These are phyloP conservation scores for Oncorhynchus nerka DNA, from an alignment of 2,113 vertebrate genomes.

Conservation along the genomic window DNA sequence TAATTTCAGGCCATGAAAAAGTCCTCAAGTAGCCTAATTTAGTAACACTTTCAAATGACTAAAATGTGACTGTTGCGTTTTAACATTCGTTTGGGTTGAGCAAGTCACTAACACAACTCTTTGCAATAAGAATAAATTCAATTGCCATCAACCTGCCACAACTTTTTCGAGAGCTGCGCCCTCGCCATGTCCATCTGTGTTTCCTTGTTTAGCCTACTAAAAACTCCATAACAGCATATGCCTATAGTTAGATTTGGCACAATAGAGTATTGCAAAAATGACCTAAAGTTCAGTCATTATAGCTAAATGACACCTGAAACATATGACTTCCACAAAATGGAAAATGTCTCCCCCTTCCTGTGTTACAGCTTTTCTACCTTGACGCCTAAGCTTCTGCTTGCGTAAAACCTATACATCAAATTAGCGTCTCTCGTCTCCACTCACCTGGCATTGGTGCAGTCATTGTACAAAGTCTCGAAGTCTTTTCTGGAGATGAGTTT, in stretches of 20 bases:
- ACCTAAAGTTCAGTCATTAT: background rate
- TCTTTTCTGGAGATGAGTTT: constrained; percentile 98
- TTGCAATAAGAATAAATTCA: background rate
- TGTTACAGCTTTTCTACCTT: constrained; percentile 44
- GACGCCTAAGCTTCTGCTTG: constrained; percentile 44
- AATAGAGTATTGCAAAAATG: background rate
- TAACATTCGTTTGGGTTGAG: constrained; percentile 29
- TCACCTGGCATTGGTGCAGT: constrained; percentile 99
- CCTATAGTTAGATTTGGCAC: background rate
- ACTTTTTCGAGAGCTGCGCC: background rate
- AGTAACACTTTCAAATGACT: background rate
- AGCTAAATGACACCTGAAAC: background rate
- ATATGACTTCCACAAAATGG: constrained; percentile 1
- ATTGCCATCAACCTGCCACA: background rate
- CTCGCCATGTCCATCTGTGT: background rate
- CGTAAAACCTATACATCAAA: constrained; percentile 13
- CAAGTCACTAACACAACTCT: constrained; percentile 6
- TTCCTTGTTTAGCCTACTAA: background rate
- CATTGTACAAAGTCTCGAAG: constrained; percentile 98
- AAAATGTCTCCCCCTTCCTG: constrained; percentile 48
- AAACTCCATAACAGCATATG: background rate
- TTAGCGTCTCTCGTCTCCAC: constrained; percentile 16
- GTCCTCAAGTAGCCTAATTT: constrained; percentile 17
- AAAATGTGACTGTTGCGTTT: background rate
- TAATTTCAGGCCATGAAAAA: constrained; percentile 25